Conservation (phyloP, 53 echinoderm and acorn worm genomes). For the Crossaster papposus region DNA sequence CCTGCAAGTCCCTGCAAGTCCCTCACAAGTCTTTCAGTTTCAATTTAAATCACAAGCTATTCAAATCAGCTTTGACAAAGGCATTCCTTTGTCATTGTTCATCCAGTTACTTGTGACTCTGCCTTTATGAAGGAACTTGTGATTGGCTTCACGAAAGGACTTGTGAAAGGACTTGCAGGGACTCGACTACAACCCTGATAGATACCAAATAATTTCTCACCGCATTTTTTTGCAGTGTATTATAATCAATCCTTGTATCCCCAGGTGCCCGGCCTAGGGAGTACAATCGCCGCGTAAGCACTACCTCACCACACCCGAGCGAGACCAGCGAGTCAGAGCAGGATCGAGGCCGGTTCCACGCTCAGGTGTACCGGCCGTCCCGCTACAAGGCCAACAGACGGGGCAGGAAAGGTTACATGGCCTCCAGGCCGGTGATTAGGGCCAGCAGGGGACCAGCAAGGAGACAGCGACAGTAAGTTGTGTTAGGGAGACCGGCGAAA, state of each 20-base stretch:
- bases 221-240: too few relatives aligned
- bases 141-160: too few relatives aligned
- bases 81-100: too few relatives aligned
- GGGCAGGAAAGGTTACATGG: conserved; percentile 81
- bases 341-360: conserved; percentile 68
- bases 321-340: conserved; percentile 74
- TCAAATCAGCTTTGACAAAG: too few relatives aligned
- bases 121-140: too few relatives aligned
- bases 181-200: too few relatives aligned
- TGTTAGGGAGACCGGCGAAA: too few relatives aligned
- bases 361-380: conserved; percentile 76
- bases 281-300: conserved; percentile 58
- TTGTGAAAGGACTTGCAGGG: too few relatives aligned
- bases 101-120: too few relatives aligned
- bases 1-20: too few relatives aligned
- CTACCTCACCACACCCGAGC: conserved; percentile 74
- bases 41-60: too few relatives aligned
- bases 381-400: conserved; percentile 78
- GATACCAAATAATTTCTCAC: not conserved
- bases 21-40: too few relatives aligned
- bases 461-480: conserved; percentile 81
- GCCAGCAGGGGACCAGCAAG: conserved; percentile 75
- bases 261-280: conserved; percentile 62
- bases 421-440: conserved; percentile 75
- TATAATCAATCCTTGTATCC: not conserved